Percentiles rank a stretch among this genome's conserved stretches.
phyloP scores from a whole-genome alignment of 2,797 vertebrate genomes.

The Muscicapa comitata region DNA sequence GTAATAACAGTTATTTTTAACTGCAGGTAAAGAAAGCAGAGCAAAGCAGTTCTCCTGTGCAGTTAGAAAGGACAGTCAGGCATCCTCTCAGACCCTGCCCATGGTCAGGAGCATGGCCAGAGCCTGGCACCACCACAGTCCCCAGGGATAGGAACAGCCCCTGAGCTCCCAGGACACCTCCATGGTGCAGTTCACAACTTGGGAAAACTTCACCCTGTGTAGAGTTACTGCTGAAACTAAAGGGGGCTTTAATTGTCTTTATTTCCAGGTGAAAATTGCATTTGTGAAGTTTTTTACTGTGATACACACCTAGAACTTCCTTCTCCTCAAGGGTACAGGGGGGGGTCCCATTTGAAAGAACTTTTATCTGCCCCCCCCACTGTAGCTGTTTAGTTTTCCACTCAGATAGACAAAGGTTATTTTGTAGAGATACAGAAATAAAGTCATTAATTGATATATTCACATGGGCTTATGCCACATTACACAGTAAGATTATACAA shows the following conservation, averaged over 20 bases:
- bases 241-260: not conserved
- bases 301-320: not conserved
- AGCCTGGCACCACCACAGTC: rapidly evolving
- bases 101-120: rapidly evolving
- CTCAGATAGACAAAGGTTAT: not conserved
- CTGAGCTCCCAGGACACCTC: not conserved
- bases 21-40: not conserved
- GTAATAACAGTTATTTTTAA: slow-evolving; percentile 58
- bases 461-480: not conserved
- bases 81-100: not conserved
- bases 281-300: not conserved
- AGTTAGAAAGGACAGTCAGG: not conserved
- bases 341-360: not conserved
- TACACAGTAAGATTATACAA: not conserved
- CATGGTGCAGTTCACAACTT: not conserved
- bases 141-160: not conserved
- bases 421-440: not conserved
- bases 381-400: not conserved
- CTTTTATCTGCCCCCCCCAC: not conserved
- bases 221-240: not conserved
- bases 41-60: not conserved
- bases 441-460: slow-evolving; percentile 32
- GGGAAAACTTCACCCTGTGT: not conserved
- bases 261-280: not conserved
- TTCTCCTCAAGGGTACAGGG: not conserved